These are phyloP conservation scores for Macaca mulatta DNA, from an alignment of 2,113 vertebrate genomes.

Conservation along the genomic window DNA sequence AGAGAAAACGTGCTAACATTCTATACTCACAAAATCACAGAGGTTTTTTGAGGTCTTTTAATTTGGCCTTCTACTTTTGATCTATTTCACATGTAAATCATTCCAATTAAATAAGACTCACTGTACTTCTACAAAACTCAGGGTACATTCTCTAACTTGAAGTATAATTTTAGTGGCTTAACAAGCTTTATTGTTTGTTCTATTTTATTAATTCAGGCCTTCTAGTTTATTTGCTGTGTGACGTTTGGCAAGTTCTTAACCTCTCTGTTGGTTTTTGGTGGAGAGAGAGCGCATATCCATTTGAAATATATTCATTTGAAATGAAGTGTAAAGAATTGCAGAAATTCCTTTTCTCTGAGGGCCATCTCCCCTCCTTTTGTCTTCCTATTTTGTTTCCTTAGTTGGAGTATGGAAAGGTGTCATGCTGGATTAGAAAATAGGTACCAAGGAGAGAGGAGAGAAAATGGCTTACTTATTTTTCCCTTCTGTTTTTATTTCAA, in stretches of 20 bases:
- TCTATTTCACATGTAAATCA: background rate
- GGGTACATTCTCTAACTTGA: background rate
- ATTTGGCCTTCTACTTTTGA: background rate
- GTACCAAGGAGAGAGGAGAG: background rate
- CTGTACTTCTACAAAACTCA: conserved; percentile 6
- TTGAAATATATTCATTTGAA: background rate
- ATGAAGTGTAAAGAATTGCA: background rate
- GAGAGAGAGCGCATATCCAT: background rate
- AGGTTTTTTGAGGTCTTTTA: conserved; percentile 13
- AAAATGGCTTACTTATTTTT: background rate
- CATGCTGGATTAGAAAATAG: background rate
- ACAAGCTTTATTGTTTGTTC: background rate
- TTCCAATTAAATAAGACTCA: background rate
- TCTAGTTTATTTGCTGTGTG: background rate
- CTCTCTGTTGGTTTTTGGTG: background rate
- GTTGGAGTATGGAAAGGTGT: background rate
- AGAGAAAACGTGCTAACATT: background rate
- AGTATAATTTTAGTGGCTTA: background rate
- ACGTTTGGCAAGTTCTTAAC: no score
- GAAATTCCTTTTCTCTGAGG: background rate
- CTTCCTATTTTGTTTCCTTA: background rate
- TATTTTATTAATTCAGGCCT: background rate
- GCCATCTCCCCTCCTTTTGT: background rate
- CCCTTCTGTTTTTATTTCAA: background rate
- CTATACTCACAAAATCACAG: background rate